These are phyloP conservation scores for Thamnaconus septentrionalis DNA, from an alignment of 2,113 vertebrate genomes.

Conservation along the genomic window DNA sequence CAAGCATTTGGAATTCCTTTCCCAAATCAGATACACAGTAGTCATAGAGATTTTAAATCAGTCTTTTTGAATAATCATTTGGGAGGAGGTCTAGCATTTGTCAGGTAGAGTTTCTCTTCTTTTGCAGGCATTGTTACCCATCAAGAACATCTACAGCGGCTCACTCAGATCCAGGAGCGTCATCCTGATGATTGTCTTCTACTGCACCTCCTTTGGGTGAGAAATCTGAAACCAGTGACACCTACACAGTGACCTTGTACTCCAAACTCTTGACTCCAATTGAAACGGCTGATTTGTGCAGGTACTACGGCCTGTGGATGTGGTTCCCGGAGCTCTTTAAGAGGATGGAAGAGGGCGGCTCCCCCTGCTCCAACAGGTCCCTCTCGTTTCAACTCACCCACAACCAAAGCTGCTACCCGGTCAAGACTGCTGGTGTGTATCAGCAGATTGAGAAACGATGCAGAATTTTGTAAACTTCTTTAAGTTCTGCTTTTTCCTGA, in stretches of 20 bases:
- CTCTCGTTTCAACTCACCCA: background rate
- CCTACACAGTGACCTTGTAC: too few relatives aligned
- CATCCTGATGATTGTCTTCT: conserved; percentile 71
- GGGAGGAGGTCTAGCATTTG: too few relatives aligned
- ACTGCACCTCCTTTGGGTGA: conserved; percentile 80
- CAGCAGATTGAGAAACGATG: background rate
- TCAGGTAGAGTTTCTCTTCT: background rate
- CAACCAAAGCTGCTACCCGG: conserved; percentile 70
- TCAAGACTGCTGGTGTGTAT: conserved; percentile 70
- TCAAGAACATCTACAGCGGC: conserved; percentile 61
- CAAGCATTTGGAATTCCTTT: too few relatives aligned
- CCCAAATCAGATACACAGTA: too few relatives aligned
- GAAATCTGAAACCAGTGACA: conserved; percentile 19
- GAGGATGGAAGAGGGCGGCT: conserved; percentile 64
- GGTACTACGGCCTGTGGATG: conserved; percentile 81
- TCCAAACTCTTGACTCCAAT: too few relatives aligned
- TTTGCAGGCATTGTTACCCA: conserved; percentile 57
- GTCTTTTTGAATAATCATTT: too few relatives aligned
- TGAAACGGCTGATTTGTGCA: conserved; percentile 25
- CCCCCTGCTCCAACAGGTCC: conserved; percentile 66
- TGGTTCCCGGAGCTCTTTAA: conserved; percentile 77
- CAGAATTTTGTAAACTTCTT: background rate
- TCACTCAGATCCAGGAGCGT: conserved; percentile 59
- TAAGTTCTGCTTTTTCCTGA: too few relatives aligned
- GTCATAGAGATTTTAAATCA: too few relatives aligned